These are phyloP conservation scores for Sebastes miniatus DNA, from an alignment of 2,797 vertebrate species.

Conservation along the genomic window DNA sequence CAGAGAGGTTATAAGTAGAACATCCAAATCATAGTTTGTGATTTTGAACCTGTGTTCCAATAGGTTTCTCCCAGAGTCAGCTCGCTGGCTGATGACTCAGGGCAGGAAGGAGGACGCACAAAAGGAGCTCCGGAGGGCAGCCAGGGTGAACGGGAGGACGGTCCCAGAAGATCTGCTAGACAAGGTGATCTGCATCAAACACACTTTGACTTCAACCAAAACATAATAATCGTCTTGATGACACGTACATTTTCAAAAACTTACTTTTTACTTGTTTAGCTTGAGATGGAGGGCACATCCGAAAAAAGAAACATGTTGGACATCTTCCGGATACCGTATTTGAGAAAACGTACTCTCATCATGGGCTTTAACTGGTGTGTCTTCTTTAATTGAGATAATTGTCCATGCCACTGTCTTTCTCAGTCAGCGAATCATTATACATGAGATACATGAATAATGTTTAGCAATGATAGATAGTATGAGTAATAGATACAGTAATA, in stretches of 20 bases:
- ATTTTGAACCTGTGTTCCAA: neutral
- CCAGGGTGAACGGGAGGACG: slow-evolving; percentile 70
- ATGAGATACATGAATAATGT: neutral
- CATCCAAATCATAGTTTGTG: neutral
- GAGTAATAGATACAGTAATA: neutral
- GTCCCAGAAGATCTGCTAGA: slow-evolving; percentile 72
- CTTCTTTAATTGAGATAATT: neutral
- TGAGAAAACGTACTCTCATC: slow-evolving; percentile 77
- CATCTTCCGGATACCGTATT: slow-evolving; percentile 73
- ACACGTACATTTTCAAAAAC: neutral
- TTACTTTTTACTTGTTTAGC: slow-evolving; percentile 30
- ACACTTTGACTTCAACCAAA: neutral
- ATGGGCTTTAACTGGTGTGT: slow-evolving; percentile 82
- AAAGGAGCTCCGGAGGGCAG: slow-evolving; percentile 78
- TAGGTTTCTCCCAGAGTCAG: slow-evolving; percentile 85
- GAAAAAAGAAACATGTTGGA: slow-evolving; percentile 71
- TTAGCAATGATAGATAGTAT: neutral
- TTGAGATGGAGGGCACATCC: slow-evolving; percentile 56
- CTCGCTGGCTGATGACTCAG: slow-evolving; percentile 83
- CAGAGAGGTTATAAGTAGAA: neutral
- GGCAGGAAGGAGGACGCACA: slow-evolving; percentile 79
- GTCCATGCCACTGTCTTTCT: neutral
- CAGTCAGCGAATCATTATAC: neutral
- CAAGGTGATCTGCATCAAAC: slow-evolving; percentile 38
- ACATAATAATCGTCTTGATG: neutral